Percentiles rank a stretch among this genome's conserved stretches.
These are phyloP conservation scores for Cossypha caffra DNA, from an alignment of 2,797 vertebrate genomes.

Conservation along the genomic window DNA sequence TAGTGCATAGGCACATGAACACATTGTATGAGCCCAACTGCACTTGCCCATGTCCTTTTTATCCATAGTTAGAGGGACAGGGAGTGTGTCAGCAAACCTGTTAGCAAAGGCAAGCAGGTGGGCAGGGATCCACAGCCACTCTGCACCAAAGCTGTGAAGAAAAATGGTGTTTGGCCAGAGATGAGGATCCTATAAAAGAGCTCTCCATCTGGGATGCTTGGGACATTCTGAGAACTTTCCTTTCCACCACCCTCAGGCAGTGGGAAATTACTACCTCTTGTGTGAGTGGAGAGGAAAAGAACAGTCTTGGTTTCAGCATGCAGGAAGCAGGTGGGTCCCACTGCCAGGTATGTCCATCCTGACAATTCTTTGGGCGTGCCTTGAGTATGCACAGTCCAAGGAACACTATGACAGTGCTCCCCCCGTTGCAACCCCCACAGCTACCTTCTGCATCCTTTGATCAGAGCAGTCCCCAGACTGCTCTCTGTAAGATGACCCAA, in stretches of 20 bases:
- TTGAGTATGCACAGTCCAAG: background rate
- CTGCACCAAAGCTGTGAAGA: background rate
- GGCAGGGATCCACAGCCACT: background rate
- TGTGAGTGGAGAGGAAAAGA: background rate
- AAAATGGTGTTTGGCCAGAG: background rate
- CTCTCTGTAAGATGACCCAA: background rate
- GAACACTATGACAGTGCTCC: background rate
- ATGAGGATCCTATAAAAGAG: background rate
- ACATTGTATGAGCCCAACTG: background rate
- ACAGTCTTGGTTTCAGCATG: background rate
- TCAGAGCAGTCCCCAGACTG: background rate
- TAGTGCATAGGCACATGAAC: background rate
- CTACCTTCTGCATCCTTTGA: background rate
- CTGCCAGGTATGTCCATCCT: background rate
- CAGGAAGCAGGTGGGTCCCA: background rate
- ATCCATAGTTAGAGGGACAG: background rate
- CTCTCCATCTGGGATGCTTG: background rate
- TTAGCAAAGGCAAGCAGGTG: background rate
- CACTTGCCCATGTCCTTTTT: background rate
- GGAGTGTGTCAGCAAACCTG: background rate
- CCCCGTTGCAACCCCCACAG: background rate
- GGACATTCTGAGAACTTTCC: slow-evolving; percentile 28
- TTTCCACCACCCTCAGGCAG: background rate
- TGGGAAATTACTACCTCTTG: slow-evolving; percentile 4
- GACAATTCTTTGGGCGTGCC: background rate